Percentiles rank a stretch among this genome's conserved stretches.
Evolutionary conservation across 2,113 vertebrate species (phyloP).

Genomic region (Bungarus multicinctus): DNA sequence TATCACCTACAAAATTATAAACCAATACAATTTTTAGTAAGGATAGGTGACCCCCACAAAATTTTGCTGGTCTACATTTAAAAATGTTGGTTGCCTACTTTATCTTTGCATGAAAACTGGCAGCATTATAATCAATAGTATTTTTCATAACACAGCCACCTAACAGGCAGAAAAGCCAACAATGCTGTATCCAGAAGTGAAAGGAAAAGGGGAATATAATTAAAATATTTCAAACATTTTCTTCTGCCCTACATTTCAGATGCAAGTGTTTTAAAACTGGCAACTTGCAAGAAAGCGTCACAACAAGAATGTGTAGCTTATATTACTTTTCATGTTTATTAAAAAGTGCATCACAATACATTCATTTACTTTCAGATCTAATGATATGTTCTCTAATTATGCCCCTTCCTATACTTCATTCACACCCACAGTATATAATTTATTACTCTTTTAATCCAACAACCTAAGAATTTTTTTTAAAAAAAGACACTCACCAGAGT

Average conservation of each 20-base stretch:
- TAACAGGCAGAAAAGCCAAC: neutral
- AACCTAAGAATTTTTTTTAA: neutral
- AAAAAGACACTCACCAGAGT: constrained; percentile 77
- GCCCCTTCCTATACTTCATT: neutral
- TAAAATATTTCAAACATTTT: neutral
- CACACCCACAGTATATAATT: neutral
- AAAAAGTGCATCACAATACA: neutral
- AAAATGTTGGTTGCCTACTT: neutral
- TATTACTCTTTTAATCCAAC: neutral
- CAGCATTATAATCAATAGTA: neutral
- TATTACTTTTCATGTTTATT: neutral
- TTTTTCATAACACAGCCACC: neutral
- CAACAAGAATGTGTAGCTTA: neutral
- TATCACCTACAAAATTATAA: neutral
- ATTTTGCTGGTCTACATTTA: neutral
- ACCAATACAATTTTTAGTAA: neutral
- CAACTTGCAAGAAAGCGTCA: neutral
- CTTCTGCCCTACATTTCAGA: neutral
- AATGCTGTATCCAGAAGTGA: neutral
- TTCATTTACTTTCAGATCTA: neutral
- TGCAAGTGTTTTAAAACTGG: neutral
- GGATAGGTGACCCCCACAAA: neutral
- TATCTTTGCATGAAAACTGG: neutral
- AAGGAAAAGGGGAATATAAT: neutral
- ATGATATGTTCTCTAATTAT: neutral